Evolutionary conservation across 2,888 invertebrate species (phyloP).

Genomic region (Hylaea fasciaria): DNA sequence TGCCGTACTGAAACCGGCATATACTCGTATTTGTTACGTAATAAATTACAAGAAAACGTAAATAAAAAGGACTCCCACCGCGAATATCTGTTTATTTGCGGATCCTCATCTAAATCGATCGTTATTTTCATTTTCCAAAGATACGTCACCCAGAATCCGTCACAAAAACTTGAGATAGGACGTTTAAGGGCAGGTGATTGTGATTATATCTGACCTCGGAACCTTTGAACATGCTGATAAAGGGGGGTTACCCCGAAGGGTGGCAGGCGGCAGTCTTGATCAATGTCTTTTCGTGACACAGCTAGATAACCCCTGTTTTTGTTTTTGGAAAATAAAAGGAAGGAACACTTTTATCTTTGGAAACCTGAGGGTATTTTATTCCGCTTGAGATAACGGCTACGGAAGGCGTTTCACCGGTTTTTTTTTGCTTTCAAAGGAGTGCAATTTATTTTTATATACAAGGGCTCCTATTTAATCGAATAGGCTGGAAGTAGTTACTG

Average conservation of each 20-base stretch:
- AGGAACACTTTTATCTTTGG: constrained; percentile 18
- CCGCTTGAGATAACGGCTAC: constrained; percentile 5
- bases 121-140: neutral
- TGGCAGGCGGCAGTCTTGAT: constrained; percentile 23
- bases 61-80: too few species aligned
- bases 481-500: too few species aligned
- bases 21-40: too few species aligned
- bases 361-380: constrained; percentile 26
- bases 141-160: neutral
- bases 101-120: too few species aligned
- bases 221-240: constrained; percentile 13
- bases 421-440: constrained; percentile 1
- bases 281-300: constrained; percentile 34
- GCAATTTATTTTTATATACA: constrained; percentile 3
- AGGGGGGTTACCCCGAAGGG: neutral
- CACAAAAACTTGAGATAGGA: constrained; percentile 5
- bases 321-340: constrained; percentile 30
- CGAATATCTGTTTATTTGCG: too few species aligned
- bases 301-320: constrained; percentile 36
- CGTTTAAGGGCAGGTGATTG: neutral
- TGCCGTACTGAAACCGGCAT: too few species aligned
- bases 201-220: constrained; percentile 21
- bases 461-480: too few species aligned
- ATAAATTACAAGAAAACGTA: too few species aligned
- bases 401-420: neutral